phyloP scores from a whole-genome alignment of 1,140 invertebrate species.

The Zaprionus vittiger region DNA sequence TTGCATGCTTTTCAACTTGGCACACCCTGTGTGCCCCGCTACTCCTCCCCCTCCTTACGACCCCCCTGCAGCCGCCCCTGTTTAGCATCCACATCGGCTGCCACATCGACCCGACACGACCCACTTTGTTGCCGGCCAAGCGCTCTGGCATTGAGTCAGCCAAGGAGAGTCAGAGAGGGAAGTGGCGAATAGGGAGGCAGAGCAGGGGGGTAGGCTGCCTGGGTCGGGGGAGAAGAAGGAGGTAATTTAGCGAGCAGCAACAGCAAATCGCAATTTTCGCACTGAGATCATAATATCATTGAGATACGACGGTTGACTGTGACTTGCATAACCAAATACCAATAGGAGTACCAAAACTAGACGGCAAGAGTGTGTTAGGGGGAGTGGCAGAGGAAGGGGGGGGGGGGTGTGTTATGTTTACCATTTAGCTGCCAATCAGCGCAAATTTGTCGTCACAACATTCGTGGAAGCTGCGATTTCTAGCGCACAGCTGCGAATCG shows the following conservation, averaged over 20 bases:
- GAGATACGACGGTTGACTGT: slow-evolving; percentile 52
- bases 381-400: background rate
- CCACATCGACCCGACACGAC: slow-evolving; percentile 56
- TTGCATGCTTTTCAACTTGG: slow-evolving; percentile 77
- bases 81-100: background rate
- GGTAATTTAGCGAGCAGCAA: slow-evolving; percentile 61
- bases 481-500: slow-evolving; percentile 48
- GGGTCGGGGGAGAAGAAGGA: slow-evolving; percentile 16
- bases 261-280: slow-evolving; percentile 66
- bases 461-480: slow-evolving; percentile 42
- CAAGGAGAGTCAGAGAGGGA: slow-evolving; percentile 3
- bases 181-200: background rate
- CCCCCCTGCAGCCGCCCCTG: background rate
- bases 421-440: slow-evolving; percentile 48
- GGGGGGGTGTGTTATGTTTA: slow-evolving; percentile 35
- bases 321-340: slow-evolving; percentile 47
- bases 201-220: background rate
- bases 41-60: background rate
- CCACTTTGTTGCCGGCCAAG: slow-evolving; percentile 65
- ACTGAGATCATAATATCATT: slow-evolving; percentile 78
- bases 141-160: slow-evolving; percentile 65
- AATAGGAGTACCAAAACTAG: background rate
- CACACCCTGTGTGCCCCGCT: slow-evolving; percentile 56
- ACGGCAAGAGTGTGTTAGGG: background rate
- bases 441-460: slow-evolving; percentile 38